Conservation (phyloP, 2,797 vertebrate species). For the Sphenodon punctatus region DNA sequence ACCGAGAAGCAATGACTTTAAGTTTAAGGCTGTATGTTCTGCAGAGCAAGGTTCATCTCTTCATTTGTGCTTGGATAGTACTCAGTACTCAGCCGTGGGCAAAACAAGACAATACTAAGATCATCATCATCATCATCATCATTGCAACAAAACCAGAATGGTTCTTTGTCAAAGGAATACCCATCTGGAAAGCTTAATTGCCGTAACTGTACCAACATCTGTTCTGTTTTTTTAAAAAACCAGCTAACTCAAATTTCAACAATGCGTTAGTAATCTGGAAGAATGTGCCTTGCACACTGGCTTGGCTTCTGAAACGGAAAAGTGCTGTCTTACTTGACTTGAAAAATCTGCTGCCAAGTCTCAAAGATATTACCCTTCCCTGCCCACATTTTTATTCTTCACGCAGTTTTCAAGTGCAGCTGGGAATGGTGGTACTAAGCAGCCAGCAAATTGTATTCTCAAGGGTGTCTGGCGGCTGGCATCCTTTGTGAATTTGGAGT, state of each 20-base stretch:
- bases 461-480: background rate
- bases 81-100: background rate
- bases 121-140: background rate
- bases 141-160: background rate
- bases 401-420: constrained; percentile 31
- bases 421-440: constrained; percentile 4
- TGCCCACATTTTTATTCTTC: constrained; percentile 33
- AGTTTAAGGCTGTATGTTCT: constrained; percentile 18
- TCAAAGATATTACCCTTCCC: constrained; percentile 3
- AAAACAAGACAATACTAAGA: background rate
- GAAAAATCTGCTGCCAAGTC: constrained; percentile 6
- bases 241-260: constrained; percentile 16
- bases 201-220: background rate
- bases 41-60: constrained; percentile 6
- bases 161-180: background rate
- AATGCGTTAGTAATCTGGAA: background rate
- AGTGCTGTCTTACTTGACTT: background rate
- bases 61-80: background rate
- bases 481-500: constrained; percentile 28
- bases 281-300: rapidly evolving
- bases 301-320: background rate
- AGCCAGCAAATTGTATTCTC: constrained; percentile 47
- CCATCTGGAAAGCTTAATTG: constrained; percentile 40
- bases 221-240: background rate
- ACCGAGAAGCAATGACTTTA: background rate